Evolutionary conservation across 2,113 vertebrate species (phyloP).

Genomic region (Sphyrna mokarran): DNA sequence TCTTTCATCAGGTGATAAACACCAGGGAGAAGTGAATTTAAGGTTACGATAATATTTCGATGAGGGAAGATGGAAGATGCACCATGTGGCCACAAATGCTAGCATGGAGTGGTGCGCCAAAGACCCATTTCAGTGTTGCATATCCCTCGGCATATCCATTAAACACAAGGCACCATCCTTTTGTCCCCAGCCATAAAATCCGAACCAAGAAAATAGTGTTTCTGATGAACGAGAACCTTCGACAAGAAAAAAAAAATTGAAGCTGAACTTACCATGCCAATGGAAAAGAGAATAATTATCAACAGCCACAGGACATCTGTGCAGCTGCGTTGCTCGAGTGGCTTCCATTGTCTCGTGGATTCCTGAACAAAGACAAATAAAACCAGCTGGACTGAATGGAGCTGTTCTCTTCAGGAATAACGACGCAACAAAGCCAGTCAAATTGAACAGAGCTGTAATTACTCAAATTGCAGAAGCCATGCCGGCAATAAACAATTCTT

Average conservation of each 20-base stretch:
- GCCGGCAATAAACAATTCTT: neutral
- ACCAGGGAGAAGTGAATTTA: neutral
- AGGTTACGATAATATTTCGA: neutral
- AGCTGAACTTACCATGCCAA: conserved; percentile 83
- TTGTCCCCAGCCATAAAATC: neutral
- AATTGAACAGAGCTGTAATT: neutral
- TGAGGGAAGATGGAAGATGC: neutral
- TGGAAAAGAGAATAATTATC: conserved; percentile 82
- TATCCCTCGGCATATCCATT: neutral
- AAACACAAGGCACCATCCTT: neutral
- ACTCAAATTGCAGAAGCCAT: neutral
- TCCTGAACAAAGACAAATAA: conserved; percentile 55
- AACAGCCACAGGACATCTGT: conserved; percentile 94
- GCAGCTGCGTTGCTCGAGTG: conserved; percentile 90
- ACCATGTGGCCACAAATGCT: neutral
- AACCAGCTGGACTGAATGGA: neutral
- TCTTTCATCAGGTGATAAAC: too few species aligned
- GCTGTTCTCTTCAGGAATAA: neutral
- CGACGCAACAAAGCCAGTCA: neutral
- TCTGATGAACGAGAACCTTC: neutral
- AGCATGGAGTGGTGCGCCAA: neutral
- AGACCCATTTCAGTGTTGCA: neutral
- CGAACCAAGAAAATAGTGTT: neutral
- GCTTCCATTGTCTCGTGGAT: conserved; percentile 95
- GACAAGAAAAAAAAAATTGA: neutral